Evolutionary conservation across 2,888 invertebrate genomes (phyloP).

Genomic region (Zootermopsis nevadensis): DNA sequence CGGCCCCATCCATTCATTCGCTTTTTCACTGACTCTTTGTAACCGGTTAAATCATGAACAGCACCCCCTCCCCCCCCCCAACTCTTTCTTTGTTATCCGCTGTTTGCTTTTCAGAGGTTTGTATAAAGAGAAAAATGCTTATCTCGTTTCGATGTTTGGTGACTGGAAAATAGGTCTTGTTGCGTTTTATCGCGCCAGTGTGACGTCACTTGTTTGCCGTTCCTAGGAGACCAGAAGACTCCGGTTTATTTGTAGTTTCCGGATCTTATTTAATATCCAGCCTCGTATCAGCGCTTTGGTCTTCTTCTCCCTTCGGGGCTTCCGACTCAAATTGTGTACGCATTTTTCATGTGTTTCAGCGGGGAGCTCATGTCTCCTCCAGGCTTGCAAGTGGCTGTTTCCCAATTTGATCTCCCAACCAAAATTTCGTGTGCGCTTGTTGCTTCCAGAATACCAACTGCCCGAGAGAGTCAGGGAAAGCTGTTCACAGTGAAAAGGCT

Average conservation of each 20-base stretch:
- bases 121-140: neutral
- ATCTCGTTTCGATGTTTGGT: slow-evolving; percentile 25
- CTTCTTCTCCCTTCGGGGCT: neutral
- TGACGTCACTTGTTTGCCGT: neutral
- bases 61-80: neutral
- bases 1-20: neutral
- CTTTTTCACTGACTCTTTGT: neutral
- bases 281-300: neutral
- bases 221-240: neutral
- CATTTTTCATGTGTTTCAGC: too few relatives aligned
- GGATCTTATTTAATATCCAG: neutral
- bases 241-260: neutral
- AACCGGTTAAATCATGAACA: neutral
- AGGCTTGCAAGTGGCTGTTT: too few relatives aligned
- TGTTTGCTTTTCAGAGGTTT: neutral
- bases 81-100: neutral
- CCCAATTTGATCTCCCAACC: too few relatives aligned
- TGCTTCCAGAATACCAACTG: too few relatives aligned
- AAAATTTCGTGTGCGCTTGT: too few relatives aligned
- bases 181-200: slow-evolving; percentile 17
- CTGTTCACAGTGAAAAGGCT: too few relatives aligned
- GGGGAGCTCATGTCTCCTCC: neutral
- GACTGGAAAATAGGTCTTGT: slow-evolving; percentile 22
- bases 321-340: neutral
- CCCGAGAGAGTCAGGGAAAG: too few relatives aligned